Evolutionary conservation across 2,888 invertebrate species (phyloP).

Genomic region (Drosophila maculinotata): DNA sequence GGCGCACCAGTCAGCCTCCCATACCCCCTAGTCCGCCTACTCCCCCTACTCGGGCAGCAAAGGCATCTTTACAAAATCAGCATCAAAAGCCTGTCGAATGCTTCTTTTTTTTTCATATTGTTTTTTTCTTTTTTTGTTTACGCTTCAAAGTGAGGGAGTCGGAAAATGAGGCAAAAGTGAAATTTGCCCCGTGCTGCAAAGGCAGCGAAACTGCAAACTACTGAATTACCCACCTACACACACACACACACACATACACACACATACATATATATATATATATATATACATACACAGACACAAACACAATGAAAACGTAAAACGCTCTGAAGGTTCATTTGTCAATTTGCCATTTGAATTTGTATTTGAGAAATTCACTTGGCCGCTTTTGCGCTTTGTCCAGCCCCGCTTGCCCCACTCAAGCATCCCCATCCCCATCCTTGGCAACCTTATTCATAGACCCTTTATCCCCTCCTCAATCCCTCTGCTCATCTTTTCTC

Average conservation of each 20-base stretch:
- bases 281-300: conserved; percentile 27
- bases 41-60: conserved; percentile 25
- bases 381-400: conserved; percentile 73
- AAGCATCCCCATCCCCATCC: conserved; percentile 6
- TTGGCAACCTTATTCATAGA: conserved; percentile 19
- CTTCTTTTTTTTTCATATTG: conserved; percentile 3
- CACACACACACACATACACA: conserved; percentile 1
- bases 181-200: conserved; percentile 39
- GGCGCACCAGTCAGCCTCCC: conserved; percentile 14
- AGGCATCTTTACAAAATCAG: conserved; percentile 76
- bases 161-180: conserved; percentile 52
- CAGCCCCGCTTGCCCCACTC: conserved; percentile 23
- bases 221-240: conserved; percentile 47
- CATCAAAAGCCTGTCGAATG: conserved; percentile 78
- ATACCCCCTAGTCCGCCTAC: background rate
- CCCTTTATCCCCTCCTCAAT: background rate
- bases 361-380: conserved; percentile 78
- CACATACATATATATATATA: conserved; percentile 2
- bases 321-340: conserved; percentile 78
- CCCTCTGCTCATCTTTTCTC: background rate
- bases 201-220: conserved; percentile 37
- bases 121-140: conserved; percentile 61
- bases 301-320: conserved; percentile 74
- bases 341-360: conserved; percentile 80
- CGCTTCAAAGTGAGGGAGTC: conserved; percentile 46